Evolutionary conservation across 1,140 invertebrate species (phyloP).

Genomic region (Scylla paramamosain): DNA sequence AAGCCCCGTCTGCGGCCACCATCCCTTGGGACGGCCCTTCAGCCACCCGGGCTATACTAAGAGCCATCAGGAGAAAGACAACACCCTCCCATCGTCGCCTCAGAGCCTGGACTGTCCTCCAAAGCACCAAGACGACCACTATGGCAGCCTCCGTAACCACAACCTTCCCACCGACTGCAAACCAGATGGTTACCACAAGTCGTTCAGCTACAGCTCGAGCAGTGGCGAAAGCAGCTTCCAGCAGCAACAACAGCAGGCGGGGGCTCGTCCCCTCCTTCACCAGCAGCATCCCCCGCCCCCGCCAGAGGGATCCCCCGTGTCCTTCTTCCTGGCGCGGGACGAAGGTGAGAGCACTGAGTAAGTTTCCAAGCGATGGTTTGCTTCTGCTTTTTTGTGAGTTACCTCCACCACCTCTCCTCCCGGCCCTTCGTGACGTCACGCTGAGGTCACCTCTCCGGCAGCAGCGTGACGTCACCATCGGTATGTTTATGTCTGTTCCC

Average conservation of each 20-base stretch:
- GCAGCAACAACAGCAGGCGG: slow-evolving; percentile 24
- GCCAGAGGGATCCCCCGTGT: slow-evolving; percentile 76
- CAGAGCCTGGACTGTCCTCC: slow-evolving; percentile 19
- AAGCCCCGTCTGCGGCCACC: slow-evolving; percentile 82
- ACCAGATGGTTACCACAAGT: slow-evolving; percentile 56
- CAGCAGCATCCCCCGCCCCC: slow-evolving; percentile 16
- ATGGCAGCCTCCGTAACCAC: slow-evolving; percentile 68
- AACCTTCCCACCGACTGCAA: slow-evolving; percentile 60
- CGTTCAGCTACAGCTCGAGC: slow-evolving; percentile 65
- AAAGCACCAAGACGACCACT: slow-evolving; percentile 23
- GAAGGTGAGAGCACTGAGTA: slow-evolving; percentile 89
- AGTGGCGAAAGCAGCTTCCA: slow-evolving; percentile 60
- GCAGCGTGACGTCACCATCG: slow-evolving; percentile 35
- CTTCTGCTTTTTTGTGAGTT: slow-evolving; percentile 64
- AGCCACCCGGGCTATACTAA: slow-evolving; percentile 77
- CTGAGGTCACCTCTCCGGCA: slow-evolving; percentile 24
- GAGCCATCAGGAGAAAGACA: slow-evolving; percentile 39
- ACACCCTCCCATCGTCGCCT: slow-evolving; percentile 25
- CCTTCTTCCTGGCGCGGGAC: slow-evolving; percentile 84
- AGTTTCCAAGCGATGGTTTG: slow-evolving; percentile 81
- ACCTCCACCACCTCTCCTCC: slow-evolving; percentile 50
- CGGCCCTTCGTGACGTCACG: slow-evolving; percentile 42
- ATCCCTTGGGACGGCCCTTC: slow-evolving; percentile 77
- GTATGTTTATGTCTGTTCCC: slow-evolving; percentile 37
- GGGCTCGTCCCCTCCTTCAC: not conserved